Evolutionary conservation across 2,113 vertebrate genomes (phyloP), one percentile per base, ranked within the genome.

Genomic region (Heteronetta atricapilla): DNA sequence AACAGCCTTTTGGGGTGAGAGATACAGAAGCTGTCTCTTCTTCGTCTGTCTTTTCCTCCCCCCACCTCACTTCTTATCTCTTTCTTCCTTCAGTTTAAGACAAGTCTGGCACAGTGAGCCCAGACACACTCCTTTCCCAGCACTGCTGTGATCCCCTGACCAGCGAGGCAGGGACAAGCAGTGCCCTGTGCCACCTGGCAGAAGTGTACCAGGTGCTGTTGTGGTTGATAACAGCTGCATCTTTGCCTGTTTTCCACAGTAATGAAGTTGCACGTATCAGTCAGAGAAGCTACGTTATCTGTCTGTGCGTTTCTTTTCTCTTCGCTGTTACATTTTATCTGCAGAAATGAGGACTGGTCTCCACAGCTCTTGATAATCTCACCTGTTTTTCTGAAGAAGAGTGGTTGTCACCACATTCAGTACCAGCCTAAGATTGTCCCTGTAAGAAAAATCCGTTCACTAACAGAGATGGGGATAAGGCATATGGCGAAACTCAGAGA

Each of bases 161-260:
- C 7, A 3, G 50, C 1, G 23, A 80, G 91, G 87, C 70, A 63
- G 70, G 78, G 36, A 69, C 21, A 18, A 66, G 58, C 91, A 85
- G 52, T 93, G 77, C 77, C 70, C 48, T 70, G 20, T 81, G 88
- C 90, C 77, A 40, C 80, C 60, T 72, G 81, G 76, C 67, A 38
- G 74, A 78, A 84, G 74, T 13, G n/a, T 82, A 11, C 81, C 74
- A 36, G 80, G 48, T 89, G 84, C 26, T 88, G 82, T 55, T 82
- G 89, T 4, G 91, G 59, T 82, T 94, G 95, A 67, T 91, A 95
- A 91, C 67, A 91, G 33, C 78, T 13, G 7, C 85, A 76, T 28
- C 75, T 5, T 8, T 82, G 63, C 75, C 89, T 82, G 74, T 66
- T 82, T 89, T 66, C 67, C 40, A 16, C 36, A 0, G 63, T 55